phyloP scores from a whole-genome alignment of 2,113 vertebrate species.

The Sardina pilchardus region DNA sequence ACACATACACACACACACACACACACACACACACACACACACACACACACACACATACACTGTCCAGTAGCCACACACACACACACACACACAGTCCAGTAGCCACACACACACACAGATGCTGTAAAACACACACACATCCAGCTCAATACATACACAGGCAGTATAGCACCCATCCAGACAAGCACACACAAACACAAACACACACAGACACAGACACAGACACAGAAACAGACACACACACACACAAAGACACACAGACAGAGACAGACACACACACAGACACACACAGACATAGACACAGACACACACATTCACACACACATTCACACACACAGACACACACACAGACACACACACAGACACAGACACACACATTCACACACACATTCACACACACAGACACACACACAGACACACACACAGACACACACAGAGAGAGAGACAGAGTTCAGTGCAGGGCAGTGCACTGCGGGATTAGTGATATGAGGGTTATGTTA shows the following conservation, averaged over 20 bases:
- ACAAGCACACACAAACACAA: slow-evolving; percentile 20
- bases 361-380: slow-evolving; percentile 19
- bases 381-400: slow-evolving; percentile 7
- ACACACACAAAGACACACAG: no score
- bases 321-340: no score
- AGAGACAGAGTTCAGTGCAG: neutral
- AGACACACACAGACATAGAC: slow-evolving; percentile 14
- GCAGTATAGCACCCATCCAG: neutral
- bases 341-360: neutral
- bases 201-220: slow-evolving; percentile 2
- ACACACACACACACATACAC: slow-evolving; percentile 29
- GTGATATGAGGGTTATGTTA: neutral
- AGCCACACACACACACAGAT: neutral
- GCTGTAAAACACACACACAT: no score
- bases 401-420: neutral
- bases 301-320: neutral
- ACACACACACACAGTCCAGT: neutral
- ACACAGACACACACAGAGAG: neutral
- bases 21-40: neutral
- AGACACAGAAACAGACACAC: neutral
- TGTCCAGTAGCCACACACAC: neutral
- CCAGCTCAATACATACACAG: no score
- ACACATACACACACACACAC: no score
- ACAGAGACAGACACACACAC: slow-evolving; percentile 7
- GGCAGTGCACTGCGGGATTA: neutral